Evolutionary conservation across 35 echinoderm and acorn worm species (phyloP).

Genomic region (Stichopus chloronotus): DNA sequence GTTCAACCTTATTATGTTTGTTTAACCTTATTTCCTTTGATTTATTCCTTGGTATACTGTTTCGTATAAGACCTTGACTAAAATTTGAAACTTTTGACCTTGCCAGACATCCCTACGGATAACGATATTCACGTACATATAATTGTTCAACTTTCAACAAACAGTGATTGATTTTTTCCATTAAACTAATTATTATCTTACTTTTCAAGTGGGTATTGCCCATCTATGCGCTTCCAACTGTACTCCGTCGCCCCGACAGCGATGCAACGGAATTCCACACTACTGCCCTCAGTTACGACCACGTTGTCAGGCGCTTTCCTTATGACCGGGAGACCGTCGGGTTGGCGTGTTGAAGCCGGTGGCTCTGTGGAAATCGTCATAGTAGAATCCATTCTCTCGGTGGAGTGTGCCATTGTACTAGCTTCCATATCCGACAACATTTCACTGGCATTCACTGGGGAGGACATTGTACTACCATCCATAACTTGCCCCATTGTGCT

Average conservation of each 20-base stretch:
- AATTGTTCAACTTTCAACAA: too few relatives aligned
- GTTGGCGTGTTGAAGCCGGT: not conserved
- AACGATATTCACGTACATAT: too few relatives aligned
- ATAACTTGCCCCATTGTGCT: not conserved
- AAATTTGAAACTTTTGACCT: too few relatives aligned
- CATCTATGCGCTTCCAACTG: conserved; percentile 77
- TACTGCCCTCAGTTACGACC: conserved; percentile 46
- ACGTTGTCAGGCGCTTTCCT: conserved; percentile 49
- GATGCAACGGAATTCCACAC: conserved; percentile 68
- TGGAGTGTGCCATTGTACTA: not conserved
- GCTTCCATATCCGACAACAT: not conserved
- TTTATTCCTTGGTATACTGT: too few relatives aligned
- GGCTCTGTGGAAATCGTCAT: conserved; percentile 4
- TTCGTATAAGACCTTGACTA: too few relatives aligned
- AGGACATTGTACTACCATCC: not conserved
- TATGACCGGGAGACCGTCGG: conserved; percentile 33
- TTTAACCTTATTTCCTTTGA: too few relatives aligned
- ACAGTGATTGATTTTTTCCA: too few relatives aligned
- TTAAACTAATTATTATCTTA: conserved; percentile 23
- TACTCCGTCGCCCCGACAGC: conserved; percentile 76
- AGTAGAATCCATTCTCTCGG: not conserved
- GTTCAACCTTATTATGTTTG: too few relatives aligned
- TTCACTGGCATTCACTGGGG: not conserved
- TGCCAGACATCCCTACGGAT: too few relatives aligned
- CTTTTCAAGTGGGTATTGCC: conserved; percentile 72